Evolutionary conservation across 2,113 vertebrate species (phyloP).

Genomic region (Sphyrna mokarran): DNA sequence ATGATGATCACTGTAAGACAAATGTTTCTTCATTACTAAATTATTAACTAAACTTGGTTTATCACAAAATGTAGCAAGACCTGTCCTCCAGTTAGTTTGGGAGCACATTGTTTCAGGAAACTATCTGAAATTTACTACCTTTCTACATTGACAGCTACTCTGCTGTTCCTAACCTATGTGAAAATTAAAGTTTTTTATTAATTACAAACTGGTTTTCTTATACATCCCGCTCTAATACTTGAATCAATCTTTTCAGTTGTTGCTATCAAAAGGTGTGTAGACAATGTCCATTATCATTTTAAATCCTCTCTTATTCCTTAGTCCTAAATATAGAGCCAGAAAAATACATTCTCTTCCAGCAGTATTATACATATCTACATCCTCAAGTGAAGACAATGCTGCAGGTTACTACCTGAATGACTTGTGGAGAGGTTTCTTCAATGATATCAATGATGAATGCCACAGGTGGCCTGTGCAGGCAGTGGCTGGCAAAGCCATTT

Average conservation of each 20-base stretch:
- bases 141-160: neutral
- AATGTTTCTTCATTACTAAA: neutral
- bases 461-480: neutral
- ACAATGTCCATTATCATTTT: neutral
- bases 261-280: neutral
- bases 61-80: neutral
- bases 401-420: too few relatives aligned
- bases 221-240: neutral
- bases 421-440: neutral
- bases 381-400: neutral
- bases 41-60: neutral
- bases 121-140: neutral
- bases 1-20: neutral
- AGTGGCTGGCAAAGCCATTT: neutral
- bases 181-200: neutral
- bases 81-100: neutral
- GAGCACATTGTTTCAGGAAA: neutral
- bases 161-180: neutral
- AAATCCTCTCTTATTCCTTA: neutral
- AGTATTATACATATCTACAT: neutral
- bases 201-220: neutral
- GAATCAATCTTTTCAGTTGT: neutral
- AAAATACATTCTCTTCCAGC: neutral
- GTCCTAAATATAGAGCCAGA: neutral
- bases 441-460: neutral